A percentile compares a stretch with the other conserved stretches of the same genome.
Evolutionary conservation across 1,140 invertebrate genomes (phyloP).

Genomic region (Heliconius melpomene): DNA sequence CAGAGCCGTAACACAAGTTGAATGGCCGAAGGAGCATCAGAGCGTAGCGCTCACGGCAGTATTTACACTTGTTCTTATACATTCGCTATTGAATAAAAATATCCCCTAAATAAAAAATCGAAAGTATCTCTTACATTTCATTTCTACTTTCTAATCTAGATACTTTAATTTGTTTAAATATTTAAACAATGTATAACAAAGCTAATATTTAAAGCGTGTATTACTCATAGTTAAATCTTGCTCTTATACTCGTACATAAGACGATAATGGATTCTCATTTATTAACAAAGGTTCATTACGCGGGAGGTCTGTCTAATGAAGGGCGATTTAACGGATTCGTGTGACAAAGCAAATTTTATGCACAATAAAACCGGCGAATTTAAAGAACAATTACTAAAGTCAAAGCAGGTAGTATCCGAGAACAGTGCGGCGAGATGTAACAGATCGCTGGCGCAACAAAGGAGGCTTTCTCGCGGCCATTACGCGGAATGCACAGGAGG

Average conservation of each 20-base stretch:
- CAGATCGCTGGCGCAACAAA: slow-evolving; percentile 76
- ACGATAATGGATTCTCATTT: slow-evolving; percentile 55
- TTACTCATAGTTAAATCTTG: neutral
- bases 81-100: neutral
- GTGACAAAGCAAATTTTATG: slow-evolving; percentile 75
- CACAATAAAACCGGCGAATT: slow-evolving; percentile 73
- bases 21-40: slow-evolving; percentile 68
- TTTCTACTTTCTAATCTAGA: neutral
- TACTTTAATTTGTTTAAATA: neutral
- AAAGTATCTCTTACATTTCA: neutral
- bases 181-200: neutral
- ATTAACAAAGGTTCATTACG: slow-evolving; percentile 58
- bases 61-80: slow-evolving; percentile 46
- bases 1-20: slow-evolving; percentile 66
- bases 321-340: slow-evolving; percentile 68
- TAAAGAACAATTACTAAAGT: slow-evolving; percentile 79
- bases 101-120: neutral
- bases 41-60: slow-evolving; percentile 57
- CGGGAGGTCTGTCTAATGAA: slow-evolving; percentile 46
- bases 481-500: slow-evolving; percentile 69
- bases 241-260: slow-evolving; percentile 26
- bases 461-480: slow-evolving; percentile 78
- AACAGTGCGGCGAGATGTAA: slow-evolving; percentile 75
- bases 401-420: slow-evolving; percentile 75
- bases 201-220: neutral